These are phyloP conservation scores for Nasalis larvatus DNA, from an alignment of 2,113 vertebrate species.

Conservation along the genomic window DNA sequence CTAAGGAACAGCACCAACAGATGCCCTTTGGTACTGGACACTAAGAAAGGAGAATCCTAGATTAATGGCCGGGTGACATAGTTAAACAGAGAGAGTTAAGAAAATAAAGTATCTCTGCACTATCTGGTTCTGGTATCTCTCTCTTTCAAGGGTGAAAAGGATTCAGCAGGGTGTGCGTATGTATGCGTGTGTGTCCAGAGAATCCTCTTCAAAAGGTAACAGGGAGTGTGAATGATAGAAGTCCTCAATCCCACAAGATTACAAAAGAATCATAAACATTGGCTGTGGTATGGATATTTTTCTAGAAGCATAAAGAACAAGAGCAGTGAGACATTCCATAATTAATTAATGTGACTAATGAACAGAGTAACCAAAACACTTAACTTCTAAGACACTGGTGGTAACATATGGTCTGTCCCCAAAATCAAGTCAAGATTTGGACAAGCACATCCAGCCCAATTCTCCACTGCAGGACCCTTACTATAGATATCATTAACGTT, in stretches of 20 bases:
- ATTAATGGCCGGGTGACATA: neutral
- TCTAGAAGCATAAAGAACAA: neutral
- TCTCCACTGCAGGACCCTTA: neutral
- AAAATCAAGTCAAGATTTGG: neutral
- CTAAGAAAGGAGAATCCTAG: neutral
- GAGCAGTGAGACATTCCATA: neutral
- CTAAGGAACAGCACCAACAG: neutral
- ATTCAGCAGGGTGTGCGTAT: neutral
- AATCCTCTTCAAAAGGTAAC: neutral
- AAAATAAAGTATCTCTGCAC: neutral
- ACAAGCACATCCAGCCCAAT: neutral
- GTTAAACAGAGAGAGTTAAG: neutral
- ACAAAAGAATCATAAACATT: neutral
- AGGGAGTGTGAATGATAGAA: neutral
- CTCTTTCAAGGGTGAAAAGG: neutral
- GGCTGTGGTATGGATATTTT: neutral
- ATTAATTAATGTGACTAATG: neutral
- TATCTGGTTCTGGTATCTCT: neutral
- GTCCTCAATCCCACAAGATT: neutral
- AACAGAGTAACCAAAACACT: neutral
- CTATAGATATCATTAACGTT: fast-evolving
- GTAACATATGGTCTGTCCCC: neutral
- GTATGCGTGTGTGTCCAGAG: neutral
- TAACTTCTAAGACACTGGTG: neutral
- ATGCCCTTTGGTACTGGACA: neutral